Evolutionary conservation across 2,113 vertebrate genomes (phyloP), one percentile per base, ranked within the genome.

Genomic region (Bostrychus sinensis): DNA sequence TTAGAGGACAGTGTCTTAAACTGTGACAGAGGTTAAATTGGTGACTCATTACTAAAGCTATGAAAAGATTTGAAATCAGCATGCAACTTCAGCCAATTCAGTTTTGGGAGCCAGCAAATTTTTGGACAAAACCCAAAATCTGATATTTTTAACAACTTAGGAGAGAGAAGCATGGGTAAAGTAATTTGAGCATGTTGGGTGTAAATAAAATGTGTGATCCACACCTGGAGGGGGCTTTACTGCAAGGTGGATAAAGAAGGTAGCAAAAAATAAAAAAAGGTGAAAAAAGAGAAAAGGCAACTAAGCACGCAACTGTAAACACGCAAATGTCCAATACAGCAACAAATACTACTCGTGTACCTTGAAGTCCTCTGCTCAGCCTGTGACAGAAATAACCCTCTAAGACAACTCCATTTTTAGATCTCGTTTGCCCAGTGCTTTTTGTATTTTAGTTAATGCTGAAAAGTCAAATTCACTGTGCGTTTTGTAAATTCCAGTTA

Each of bases 201-300:
- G 62, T 54, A 57, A 72, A 62, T 54, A 39, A 62, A 63, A 77
- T 58, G 66, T 57, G 68, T 58, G 58, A 36, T 42, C 65, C 46
- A 58, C 32, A 43, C 55, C 20, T 16, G 19, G 48, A 41, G 50
- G 34, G 64, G 19, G n/a, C 28, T 13, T 37, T 30, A 37, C 23
- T 22, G 25, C 23, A 36, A 22, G 41, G 26, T 20, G 51, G 4
- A 14, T n/a, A 62, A 64, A 54, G 4, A 53, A 28, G 56, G 37
- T 4, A 48, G 30, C 17, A 59, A 54, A 62, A 66, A 51, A 10
- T 26, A 23, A 12, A 43, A n/a, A 30, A 72, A 42, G 36, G 46
- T 59, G 5, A 16, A 38, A 38, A 38, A 14, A 2, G 42, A 39
- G 45, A 41, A 26, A 12, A 19, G 20, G 14, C 16, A 14, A 30